These are phyloP conservation scores for Cephus rjabovi DNA, from an alignment of 2,888 invertebrate genomes.

Conservation along the genomic window DNA sequence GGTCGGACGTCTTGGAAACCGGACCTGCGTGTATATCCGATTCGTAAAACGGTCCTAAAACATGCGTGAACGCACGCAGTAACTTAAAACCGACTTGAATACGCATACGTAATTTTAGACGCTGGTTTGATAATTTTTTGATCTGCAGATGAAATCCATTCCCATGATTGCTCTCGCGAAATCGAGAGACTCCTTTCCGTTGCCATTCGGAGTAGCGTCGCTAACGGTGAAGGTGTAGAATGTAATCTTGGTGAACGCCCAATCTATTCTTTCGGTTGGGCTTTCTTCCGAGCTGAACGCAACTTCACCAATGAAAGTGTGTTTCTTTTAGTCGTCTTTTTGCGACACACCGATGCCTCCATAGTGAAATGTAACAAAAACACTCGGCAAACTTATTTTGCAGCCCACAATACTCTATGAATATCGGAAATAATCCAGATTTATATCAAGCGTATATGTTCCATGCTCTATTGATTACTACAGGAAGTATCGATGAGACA, in stretches of 20 bases:
- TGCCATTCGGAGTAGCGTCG: background rate
- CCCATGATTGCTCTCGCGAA: background rate
- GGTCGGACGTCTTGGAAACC: constrained; percentile 31
- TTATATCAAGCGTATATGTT: background rate
- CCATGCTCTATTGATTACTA: background rate
- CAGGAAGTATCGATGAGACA: background rate
- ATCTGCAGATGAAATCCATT: background rate
- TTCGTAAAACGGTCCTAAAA: constrained; percentile 25
- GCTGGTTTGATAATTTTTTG: background rate
- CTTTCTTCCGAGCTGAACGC: background rate
- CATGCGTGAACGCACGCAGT: background rate
- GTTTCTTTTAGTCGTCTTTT: constrained; percentile 29
- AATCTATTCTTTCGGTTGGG: constrained; percentile 14
- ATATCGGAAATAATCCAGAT: background rate
- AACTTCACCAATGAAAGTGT: constrained; percentile 31
- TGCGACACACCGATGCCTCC: constrained; percentile 3
- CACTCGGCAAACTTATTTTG: background rate
- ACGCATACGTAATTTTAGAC: background rate
- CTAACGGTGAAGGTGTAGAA: background rate
- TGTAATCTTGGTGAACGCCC: constrained; percentile 25
- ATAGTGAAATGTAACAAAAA: constrained; percentile 19
- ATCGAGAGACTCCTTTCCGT: background rate
- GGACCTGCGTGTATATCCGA: constrained; percentile 36
- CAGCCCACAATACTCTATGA: background rate
- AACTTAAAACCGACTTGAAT: background rate